Percentiles rank a stretch among this genome's conserved stretches.
phyloP scores from a whole-genome alignment of 2,113 vertebrate species.

The Pseudopipra pipra region DNA sequence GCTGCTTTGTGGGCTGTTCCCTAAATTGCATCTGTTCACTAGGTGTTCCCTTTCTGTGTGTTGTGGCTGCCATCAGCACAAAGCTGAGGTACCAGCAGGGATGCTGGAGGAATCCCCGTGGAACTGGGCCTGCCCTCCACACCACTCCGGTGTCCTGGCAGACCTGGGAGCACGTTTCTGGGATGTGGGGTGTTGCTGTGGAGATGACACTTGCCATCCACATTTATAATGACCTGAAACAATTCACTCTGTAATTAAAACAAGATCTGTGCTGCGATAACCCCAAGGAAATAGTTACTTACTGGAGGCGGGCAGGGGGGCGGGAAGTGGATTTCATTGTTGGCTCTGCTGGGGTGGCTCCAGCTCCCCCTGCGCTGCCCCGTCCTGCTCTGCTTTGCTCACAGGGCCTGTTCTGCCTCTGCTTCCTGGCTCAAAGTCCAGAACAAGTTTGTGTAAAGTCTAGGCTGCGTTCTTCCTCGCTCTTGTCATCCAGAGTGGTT shows the following conservation, averaged over 20 bases:
- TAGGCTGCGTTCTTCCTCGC: not conserved
- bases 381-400: not conserved
- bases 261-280: slow-evolving; percentile 20
- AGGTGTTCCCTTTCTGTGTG: not conserved
- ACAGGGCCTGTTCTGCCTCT: not conserved
- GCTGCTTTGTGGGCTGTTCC: not conserved
- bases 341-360: not conserved
- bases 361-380: not conserved
- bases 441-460: not conserved
- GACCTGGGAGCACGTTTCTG: not conserved
- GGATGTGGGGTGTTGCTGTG: not conserved
- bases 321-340: not conserved
- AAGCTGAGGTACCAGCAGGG: accelerated
- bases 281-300: not conserved
- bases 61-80: not conserved
- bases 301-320: not conserved
- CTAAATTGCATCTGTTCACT: not conserved
- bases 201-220: slow-evolving; percentile 47
- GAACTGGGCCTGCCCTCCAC: not conserved
- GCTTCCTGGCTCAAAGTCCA: slow-evolving; percentile 42
- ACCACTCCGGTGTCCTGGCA: not conserved
- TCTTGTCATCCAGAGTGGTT: not conserved
- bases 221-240: not conserved
- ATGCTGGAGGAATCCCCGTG: not conserved
- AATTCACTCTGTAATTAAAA: not conserved